Conservation (phyloP, 2,888 invertebrate genomes). For the Chorisops tibialis region DNA sequence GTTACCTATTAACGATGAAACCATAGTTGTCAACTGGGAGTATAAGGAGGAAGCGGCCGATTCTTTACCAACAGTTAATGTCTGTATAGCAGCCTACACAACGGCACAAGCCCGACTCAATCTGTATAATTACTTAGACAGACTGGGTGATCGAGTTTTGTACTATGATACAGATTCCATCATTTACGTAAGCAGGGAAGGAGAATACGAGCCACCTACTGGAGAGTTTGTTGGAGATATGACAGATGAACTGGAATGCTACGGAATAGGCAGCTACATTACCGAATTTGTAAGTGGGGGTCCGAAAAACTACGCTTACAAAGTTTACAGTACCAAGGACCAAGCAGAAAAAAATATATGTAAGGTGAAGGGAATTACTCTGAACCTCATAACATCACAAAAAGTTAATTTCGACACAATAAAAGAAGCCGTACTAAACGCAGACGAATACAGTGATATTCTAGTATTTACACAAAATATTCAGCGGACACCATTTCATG, state of each 20-base stretch:
- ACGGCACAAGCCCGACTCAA: slow-evolving; percentile 43
- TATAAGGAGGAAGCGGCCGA: no score
- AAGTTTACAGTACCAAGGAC: no score
- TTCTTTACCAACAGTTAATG: slow-evolving; percentile 36
- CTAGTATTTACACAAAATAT: no score
- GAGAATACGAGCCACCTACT: slow-evolving; percentile 34
- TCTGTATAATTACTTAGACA: slow-evolving; percentile 41
- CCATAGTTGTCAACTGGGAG: no score
- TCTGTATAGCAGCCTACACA: slow-evolving; percentile 44
- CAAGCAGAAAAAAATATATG: no score
- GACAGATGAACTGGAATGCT: slow-evolving; percentile 42
- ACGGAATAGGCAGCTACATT: slow-evolving; percentile 38
- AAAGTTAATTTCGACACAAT: no score
- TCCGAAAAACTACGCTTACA: slow-evolving; percentile 37
- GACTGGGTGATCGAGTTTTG: slow-evolving; percentile 39
- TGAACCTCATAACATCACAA: no score
- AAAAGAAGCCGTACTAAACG: no score
- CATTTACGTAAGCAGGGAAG: slow-evolving; percentile 37
- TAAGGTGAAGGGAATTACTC: no score
- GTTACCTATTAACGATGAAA: no score
- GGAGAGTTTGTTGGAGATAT: slow-evolving; percentile 44
- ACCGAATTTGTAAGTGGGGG: slow-evolving; percentile 36
- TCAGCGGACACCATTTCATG: no score
- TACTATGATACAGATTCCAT: slow-evolving; percentile 47
- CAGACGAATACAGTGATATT: no score